Percentiles rank a stretch among this genome's conserved stretches.
These are phyloP conservation scores for Acromyrmex echinatior DNA, from an alignment of 1,140 invertebrate genomes.

Conservation along the genomic window DNA sequence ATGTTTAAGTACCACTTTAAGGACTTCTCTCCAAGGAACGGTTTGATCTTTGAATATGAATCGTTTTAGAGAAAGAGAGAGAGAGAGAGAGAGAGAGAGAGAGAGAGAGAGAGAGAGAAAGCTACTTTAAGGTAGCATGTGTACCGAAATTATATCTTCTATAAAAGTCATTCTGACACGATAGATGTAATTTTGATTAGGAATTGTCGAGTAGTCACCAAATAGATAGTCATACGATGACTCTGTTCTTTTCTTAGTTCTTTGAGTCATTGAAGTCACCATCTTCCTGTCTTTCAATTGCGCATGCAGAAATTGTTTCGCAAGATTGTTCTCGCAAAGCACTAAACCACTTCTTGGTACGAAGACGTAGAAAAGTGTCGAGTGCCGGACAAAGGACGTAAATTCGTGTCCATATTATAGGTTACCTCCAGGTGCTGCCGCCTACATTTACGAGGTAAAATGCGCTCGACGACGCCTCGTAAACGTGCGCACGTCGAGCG, in stretches of 20 bases:
- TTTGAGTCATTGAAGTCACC: background rate
- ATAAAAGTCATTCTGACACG: background rate
- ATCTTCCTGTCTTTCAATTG: background rate
- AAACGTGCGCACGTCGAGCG: conserved; percentile 61
- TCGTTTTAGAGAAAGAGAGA: conserved; percentile 6
- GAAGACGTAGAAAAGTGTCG: conserved; percentile 70
- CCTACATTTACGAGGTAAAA: conserved; percentile 75
- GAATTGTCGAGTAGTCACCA: background rate
- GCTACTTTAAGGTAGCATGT: background rate
- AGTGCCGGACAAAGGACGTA: conserved; percentile 76
- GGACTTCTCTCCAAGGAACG: background rate
- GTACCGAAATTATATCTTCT: background rate
- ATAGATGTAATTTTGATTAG: background rate
- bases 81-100: background rate
- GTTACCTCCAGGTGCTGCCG: conserved; percentile 70
- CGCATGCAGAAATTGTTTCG: conserved; percentile 9
- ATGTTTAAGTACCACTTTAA: conserved; percentile 34
- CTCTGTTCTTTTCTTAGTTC: background rate
- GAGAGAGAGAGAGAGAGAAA: conserved; percentile 10
- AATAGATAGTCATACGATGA: background rate
- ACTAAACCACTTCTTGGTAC: conserved; percentile 50
- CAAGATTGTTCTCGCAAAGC: conserved; percentile 50
- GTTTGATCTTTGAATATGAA: conserved; percentile 48
- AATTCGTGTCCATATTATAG: conserved; percentile 68
- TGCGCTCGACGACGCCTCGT: conserved; percentile 74